Evolutionary conservation across 2,113 vertebrate species (phyloP), one percentile per base, ranked within the genome.

Genomic region (Ameiurus melas): DNA sequence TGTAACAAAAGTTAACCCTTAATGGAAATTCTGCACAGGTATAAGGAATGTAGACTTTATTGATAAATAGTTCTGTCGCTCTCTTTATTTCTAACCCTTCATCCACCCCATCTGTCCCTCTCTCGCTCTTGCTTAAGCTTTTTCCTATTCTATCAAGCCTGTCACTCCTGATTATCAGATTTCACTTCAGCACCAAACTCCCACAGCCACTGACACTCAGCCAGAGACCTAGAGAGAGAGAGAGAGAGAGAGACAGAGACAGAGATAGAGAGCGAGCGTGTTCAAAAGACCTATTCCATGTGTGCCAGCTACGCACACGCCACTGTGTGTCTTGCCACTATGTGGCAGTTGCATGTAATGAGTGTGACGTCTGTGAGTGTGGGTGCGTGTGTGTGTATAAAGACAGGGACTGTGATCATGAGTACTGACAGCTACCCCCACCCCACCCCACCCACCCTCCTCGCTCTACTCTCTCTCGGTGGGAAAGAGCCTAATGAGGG

Each of bases 401-500:
- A 84, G 82, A 84, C 68, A 75, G 84, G 87, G 81, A 88, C 89
- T 91, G 90, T 89, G 90, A 91, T 91, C 90, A 89, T 88, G 80
- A 85, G 84, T 88, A 75, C 90, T 91, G 90, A 89, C 90, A 89
- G 88, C 77, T 84, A n/a, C 84, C 79, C 43, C 73, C 43, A 3
- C 14, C 30, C 30, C 68, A 33, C 33, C 70, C 85, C 87, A 47
- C 43, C 89, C 78, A 85, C 90, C 77, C 85, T 87, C 62, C 79
- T 83, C 73, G 60, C 89, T 89, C 87, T 82, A 71, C 79, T 88
- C 89, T 43, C 81, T 87, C 86, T 68, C 90, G 92, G 92, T 89
- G 92, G 93, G 94, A 95, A 95, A 78, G 12, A 91, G 94, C 93
- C 93, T 94, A 94, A 95, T 93, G 95, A 95, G 94, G 93, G 94